A percentile compares a stretch with the other conserved stretches of the same genome.
phyloP scores from a whole-genome alignment of 2,888 invertebrate genomes.

The Dicyrtoma fusca region DNA sequence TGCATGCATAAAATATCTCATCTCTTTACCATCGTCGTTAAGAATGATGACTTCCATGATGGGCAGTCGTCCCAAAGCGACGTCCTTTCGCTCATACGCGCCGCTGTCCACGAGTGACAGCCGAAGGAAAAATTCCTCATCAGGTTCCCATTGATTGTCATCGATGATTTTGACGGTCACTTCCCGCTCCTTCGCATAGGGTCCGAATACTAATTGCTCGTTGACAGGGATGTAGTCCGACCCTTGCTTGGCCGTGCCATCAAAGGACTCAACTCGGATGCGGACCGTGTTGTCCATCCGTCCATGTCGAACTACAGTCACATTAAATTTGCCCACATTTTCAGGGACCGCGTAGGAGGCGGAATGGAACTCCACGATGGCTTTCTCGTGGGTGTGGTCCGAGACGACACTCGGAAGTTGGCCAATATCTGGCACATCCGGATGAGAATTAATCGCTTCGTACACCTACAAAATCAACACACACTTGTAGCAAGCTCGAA shows the following conservation, averaged over 20 bases:
- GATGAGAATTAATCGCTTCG: constrained; percentile 60
- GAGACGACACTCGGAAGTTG: constrained; percentile 47
- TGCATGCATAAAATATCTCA: not conserved
- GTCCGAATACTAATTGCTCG: constrained; percentile 63
- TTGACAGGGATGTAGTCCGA: constrained; percentile 64
- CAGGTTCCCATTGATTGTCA: constrained; percentile 64
- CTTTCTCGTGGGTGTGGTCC: constrained; percentile 58
- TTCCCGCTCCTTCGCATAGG: constrained; percentile 61
- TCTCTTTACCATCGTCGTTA: constrained; percentile 64
- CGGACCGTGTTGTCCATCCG: constrained; percentile 60
- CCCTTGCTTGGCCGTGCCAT: constrained; percentile 60
- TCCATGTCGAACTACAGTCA: constrained; percentile 62
- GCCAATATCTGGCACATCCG: constrained; percentile 55
- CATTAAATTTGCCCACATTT: constrained; percentile 62
- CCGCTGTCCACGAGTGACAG: constrained; percentile 59
- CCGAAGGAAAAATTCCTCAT: constrained; percentile 67
- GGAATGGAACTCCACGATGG: constrained; percentile 65
- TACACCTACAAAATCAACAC: constrained; percentile 59
- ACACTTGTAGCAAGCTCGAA: too few species aligned
- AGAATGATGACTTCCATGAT: constrained; percentile 67
- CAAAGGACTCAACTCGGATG: constrained; percentile 65
- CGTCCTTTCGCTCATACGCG: constrained; percentile 58
- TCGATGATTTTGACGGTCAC: constrained; percentile 53
- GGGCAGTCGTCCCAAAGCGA: constrained; percentile 62
- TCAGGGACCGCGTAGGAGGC: constrained; percentile 64